Evolutionary conservation across 2,888 invertebrate species (phyloP).

Genomic region (Temnothorax ravouxi): DNA sequence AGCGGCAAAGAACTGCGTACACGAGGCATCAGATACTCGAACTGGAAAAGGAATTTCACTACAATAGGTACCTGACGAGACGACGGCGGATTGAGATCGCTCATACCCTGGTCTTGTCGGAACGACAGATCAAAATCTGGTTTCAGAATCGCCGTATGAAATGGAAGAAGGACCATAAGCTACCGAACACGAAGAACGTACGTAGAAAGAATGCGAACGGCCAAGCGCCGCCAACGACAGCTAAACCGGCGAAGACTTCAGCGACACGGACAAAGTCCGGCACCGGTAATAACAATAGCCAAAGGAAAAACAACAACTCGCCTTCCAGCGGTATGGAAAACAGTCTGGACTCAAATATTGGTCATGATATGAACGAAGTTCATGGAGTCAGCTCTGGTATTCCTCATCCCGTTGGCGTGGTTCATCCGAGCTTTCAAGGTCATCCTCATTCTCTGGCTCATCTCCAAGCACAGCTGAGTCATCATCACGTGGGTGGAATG

Average conservation of each 20-base stretch:
- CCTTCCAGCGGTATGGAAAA: conserved; percentile 84
- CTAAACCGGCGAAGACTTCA: conserved; percentile 78
- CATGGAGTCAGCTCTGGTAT: conserved; percentile 79
- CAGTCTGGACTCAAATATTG: conserved; percentile 83
- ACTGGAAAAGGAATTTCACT: conserved; percentile 99
- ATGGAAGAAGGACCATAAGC: conserved; percentile 95
- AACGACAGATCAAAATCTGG: conserved; percentile 96
- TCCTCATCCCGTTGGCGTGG: conserved; percentile 76
- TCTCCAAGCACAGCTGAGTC: conserved; percentile 86
- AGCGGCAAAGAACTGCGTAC: conserved; percentile 98
- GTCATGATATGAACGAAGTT: conserved; percentile 81
- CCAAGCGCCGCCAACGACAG: conserved; percentile 76
- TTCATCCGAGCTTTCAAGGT: conserved; percentile 82
- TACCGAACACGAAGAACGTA: conserved; percentile 94
- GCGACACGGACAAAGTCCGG: conserved; percentile 71
- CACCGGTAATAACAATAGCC: conserved; percentile 88
- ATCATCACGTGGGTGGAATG: conserved; percentile 84
- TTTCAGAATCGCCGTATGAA: conserved; percentile 95
- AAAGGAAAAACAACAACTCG: conserved; percentile 89
- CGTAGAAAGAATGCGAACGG: conserved; percentile 88
- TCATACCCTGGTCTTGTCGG: conserved; percentile 97
- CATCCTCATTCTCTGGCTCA: conserved; percentile 86
- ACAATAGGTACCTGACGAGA: conserved; percentile 98
- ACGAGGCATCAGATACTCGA: conserved; percentile 99
- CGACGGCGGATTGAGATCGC: conserved; percentile 99